Base-by-base conservation (phyloP, 2,797 vertebrate species). In the Tenualosa thibaudeaui region DNA sequence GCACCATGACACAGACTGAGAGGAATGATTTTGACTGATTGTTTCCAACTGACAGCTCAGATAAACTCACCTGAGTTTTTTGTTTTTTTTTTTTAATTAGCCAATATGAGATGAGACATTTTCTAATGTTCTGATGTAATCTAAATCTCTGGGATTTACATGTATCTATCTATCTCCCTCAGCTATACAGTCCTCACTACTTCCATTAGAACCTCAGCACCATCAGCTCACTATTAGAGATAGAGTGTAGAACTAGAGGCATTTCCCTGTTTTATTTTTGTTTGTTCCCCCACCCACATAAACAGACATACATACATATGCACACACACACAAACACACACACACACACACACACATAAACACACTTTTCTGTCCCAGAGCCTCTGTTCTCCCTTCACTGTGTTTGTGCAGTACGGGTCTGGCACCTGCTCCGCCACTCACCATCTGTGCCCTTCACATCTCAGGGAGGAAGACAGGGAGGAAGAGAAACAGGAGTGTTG, bases 401-500 rank as follows among this genome's bases (percentile, higher is more conserved):
- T 13, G 12, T 71, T 15, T 37, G 24, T 31, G 26, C 26, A 31
- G 62, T 9, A 68, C 12, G 5, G 60, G 60, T 49, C 46, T 49
- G 26, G 13, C 65, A 37, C n/a, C 65, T 37, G 26, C 58, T 62
- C 58, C 24, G 58, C 22, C 58, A 37, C 13, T 71, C 26, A 15
- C 62, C 62, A 68, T 31, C 24, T 68, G 62, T 31, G 26, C 13
- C 65, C 65, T 71, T 5, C 26, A 40, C 31, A 71, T 15, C 13
- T 13, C 17, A 19, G 3, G 19, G 19, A 22, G 19, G 58, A 22
- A 60, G 91, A 19, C 88, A 82, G 84, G 90, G 90, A 84, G 81
- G 82, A 53, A 56, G 22, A 49, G 89, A 87, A 83, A 87, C n/a
- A 62, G n/a, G 58, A 24, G 91, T 19, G 88, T 82, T 85, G 90